Base-by-base conservation (phyloP, 1,140 invertebrate genomes). In the Tribolium castaneum region DNA sequence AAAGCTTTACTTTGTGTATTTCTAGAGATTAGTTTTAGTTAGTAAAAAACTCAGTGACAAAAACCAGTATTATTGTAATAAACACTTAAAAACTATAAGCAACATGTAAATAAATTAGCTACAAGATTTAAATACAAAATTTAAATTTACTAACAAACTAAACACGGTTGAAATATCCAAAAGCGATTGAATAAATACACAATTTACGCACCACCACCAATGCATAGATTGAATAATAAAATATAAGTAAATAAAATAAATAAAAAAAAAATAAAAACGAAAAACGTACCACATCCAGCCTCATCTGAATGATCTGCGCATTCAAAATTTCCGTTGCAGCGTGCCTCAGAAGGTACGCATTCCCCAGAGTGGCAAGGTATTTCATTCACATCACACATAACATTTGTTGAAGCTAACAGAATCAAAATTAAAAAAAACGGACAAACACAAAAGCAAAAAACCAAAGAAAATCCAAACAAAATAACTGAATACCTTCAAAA, bases 301-400 rank as follows among this genome's bases (percentile, higher is more conserved):
- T 89, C 88, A 82, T 89, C 88, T 6, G 84, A 84, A 9, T 81
- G 80, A 81, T 89, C 88, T 3, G 56, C 59, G 82, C 89, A 90
- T 76, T 90, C 87, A 14, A 2, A 9, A 4, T 72, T 39, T 13
- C 79, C 75, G 72, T 88, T 78, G 72, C 87, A 88, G 14, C 82
- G 80, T 19, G 78, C 82, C 51, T 84, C 77, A 76, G 80, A 75
- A 52, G 84, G 80, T 50, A 91, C 84, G 82, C 89, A 90, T 77
- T 86, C 83, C 13, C 87, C 89, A 78, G 82, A 86, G 12, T 71
- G 74, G 59, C 86, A 87, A 66, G 62, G 56, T 54, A 85, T 75
- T 75, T 83, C 70, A 66, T 66, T 14, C 12, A 52, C 16, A 19
- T 13, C 51, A 66, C 59, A 66, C 59, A 35, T 66, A 35, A 35